These are phyloP conservation scores for Aulostomus chinensis DNA, from an alignment of 2,797 vertebrate species.

Conservation along the genomic window DNA sequence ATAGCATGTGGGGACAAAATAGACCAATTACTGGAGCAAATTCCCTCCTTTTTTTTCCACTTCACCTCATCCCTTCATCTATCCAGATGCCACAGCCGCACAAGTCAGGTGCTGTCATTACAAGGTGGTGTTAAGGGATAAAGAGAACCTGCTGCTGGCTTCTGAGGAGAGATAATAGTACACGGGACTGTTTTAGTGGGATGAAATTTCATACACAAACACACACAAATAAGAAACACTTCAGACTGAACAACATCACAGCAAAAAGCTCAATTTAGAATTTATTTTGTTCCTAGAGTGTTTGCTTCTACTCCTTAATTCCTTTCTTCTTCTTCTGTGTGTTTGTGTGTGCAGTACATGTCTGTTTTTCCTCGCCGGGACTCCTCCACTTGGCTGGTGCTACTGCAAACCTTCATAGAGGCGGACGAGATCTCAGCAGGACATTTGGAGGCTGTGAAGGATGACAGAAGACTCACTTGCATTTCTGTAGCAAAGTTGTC, in stretches of 20 bases:
- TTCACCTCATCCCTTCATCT: constrained; percentile 29
- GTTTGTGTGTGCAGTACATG: too few species aligned
- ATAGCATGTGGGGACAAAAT: constrained; percentile 41
- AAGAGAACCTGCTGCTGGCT: constrained; percentile 45
- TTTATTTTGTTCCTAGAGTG: neutral
- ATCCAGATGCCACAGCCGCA: constrained; percentile 40
- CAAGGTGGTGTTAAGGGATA: constrained; percentile 26
- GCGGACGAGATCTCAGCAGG: constrained; percentile 29
- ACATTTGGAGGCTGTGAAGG: constrained; percentile 24
- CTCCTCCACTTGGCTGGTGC: constrained; percentile 6
- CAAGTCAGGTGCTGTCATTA: constrained; percentile 23
- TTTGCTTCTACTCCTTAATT: neutral
- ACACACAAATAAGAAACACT: constrained; percentile 1
- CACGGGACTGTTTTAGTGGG: too few species aligned
- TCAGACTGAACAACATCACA: neutral
- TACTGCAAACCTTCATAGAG: constrained; percentile 21
- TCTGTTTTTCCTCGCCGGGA: constrained; percentile 5
- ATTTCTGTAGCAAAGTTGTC: constrained; percentile 48
- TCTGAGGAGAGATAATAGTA: constrained; percentile 11
- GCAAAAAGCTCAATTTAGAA: constrained; percentile 9
- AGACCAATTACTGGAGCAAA: constrained; percentile 48
- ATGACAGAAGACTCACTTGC: constrained; percentile 30
- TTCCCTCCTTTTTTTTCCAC: constrained; percentile 15
- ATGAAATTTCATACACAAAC: too few species aligned
- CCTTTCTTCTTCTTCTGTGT: neutral